Evolutionary conservation across 2,797 vertebrate species (phyloP).

Genomic region (Sphenopsis melanotis): DNA sequence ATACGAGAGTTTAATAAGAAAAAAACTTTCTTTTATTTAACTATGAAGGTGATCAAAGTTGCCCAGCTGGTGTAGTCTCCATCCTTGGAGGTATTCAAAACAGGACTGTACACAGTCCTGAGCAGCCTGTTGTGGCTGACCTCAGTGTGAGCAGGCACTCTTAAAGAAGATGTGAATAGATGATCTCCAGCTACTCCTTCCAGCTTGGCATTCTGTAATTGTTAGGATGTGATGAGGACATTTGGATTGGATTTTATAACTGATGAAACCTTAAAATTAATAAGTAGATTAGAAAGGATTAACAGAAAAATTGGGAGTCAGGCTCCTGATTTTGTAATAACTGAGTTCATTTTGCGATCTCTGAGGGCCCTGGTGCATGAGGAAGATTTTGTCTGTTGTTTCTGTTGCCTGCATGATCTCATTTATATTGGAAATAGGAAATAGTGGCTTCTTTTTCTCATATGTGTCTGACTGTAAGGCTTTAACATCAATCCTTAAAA

Average conservation of each 20-base stretch:
- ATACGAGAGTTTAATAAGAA: neutral
- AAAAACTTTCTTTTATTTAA: accelerated
- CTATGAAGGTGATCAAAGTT: neutral
- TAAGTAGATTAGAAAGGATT: neutral
- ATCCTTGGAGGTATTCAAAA: neutral
- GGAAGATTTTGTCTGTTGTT: neutral
- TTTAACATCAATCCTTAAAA: neutral
- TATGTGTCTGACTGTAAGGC: neutral
- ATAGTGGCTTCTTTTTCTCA: neutral
- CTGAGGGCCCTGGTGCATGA: neutral
- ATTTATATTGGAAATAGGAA: neutral
- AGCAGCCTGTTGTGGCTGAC: neutral
- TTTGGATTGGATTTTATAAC: neutral
- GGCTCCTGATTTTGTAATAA: neutral
- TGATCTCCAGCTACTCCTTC: neutral
- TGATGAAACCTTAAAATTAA: neutral
- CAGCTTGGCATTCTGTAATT: neutral
- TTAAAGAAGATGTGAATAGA: neutral
- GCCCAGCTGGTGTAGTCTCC: neutral
- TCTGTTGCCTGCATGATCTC: neutral
- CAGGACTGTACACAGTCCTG: neutral
- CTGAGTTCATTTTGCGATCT: neutral
- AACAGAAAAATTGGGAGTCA: neutral
- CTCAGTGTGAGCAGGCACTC: neutral
- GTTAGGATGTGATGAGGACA: neutral